Evolutionary conservation across 1,140 invertebrate species (phyloP), one percentile per base, ranked within the genome.

Genomic region (Antheraea pernyi): DNA sequence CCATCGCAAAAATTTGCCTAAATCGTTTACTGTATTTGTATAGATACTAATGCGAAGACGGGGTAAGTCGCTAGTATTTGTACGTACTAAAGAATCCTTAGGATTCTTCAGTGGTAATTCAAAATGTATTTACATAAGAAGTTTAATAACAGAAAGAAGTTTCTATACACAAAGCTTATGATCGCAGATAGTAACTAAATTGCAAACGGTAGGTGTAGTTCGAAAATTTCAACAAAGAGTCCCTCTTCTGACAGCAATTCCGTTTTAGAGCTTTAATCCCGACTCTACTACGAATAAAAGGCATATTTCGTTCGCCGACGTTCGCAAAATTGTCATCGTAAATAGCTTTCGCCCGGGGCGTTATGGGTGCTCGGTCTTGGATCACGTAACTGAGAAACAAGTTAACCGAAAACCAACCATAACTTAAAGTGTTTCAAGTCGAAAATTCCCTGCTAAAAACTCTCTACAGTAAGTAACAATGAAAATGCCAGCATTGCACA

Each of bases 281-380:
- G 81, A 79, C 84, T 85, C 83, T 82, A 83, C 77, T 87, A 80
- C 82, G 86, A 85, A 91, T 91, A 91, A 91, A 91, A 91, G 88
- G 85, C 89, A 91, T 91, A 91, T 91, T 91, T 89, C 88, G 86
- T 87, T 85, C 85, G 76, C 79, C 83, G 83, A 83, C 82, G 85
- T 84, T 89, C 82, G 81, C 89, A 80, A 91, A 91, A 91, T 91
- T 91, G 89, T 91, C 89, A 91, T 90, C 89, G 85, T 87, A 91
- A 91, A 91, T 91, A 91, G 89, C 88, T 91, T 90, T 89, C 69
- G 87, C 89, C 88, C 65, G 63, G 71, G 82, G 89, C 88, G 64
- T 60, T 76, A 36, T 30, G 67, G 46, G 46, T 74, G 65, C 60
- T 58, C 70, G 66, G 72, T 68, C 76, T 65, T 67, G 79, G 89